Evolutionary conservation across 2,888 invertebrate species (phyloP), one percentile per base, ranked within the genome.

Genomic region (Drosophila meridiana): DNA sequence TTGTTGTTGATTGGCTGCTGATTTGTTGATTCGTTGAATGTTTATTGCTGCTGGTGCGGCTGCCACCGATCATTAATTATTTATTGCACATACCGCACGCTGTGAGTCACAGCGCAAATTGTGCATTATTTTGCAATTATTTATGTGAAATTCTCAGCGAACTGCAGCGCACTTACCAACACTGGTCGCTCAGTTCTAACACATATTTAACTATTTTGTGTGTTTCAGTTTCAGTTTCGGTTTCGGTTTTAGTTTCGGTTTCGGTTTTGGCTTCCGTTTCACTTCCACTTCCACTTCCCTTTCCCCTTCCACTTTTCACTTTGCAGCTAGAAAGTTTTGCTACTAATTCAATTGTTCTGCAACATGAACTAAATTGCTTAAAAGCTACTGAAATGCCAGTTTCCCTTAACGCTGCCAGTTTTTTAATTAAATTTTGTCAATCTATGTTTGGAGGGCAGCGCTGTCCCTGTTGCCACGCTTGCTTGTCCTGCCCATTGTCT

Each of bases 21-120:
- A 52, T 63, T 62, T 74, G 59, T 55, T 64, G 57, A 50, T 56
- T 75, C 75, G 68, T 50, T 69, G 69, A 66, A 66, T 66, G 67
- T 48, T 69, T 63, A 62, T 69, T 73, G 57, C 42, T 58, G 48
- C n/a, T 32, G 50, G 48, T 28, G 52, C 55, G 36, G 64, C 70
- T 50, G 65, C 77, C 50, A 52, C 32, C 50, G 34, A 52, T 83
- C 90, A 85, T 90, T 88, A 85, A 90, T 83, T 72, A 85, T 85
- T 90, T 85, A 85, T 85, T 73, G 59, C 58, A 69, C 60, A 78
- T 73, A 52, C 71, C 73, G 47, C 62, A 52, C 60, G 45, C 64
- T 57, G 63, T 87, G 80, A 83, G 60, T 76, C 74, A 87, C 47
- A 20, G 20, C 34, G 7, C 30, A 59, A 60, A 69, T 62, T 34